Evolutionary conservation across 2,888 invertebrate species (phyloP).

Genomic region (Mantis religiosa): DNA sequence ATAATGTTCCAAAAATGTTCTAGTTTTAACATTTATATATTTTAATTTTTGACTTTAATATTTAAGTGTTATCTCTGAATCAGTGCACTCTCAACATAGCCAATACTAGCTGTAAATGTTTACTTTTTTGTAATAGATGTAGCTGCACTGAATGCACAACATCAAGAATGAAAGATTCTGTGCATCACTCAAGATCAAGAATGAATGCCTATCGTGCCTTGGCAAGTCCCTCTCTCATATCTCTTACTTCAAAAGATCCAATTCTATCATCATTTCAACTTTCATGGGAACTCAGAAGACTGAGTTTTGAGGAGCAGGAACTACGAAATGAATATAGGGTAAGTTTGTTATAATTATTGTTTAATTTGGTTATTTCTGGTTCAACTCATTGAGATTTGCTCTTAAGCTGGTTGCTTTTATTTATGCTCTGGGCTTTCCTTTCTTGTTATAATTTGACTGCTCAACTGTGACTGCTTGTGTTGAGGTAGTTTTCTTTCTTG

Average conservation of each 20-base stretch:
- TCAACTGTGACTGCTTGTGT: too few relatives aligned
- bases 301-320: background rate
- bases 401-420: too few relatives aligned
- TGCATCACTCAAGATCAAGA: background rate
- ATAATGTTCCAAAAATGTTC: too few relatives aligned
- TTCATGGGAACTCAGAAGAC: constrained; percentile 3
- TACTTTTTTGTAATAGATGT: background rate
- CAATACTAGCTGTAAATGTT: too few relatives aligned
- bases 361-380: background rate
- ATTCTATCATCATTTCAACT: background rate
- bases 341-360: background rate
- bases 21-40: too few relatives aligned
- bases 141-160: background rate
- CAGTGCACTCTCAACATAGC: too few relatives aligned
- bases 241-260: background rate
- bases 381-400: background rate
- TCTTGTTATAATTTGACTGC: too few relatives aligned
- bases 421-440: too few relatives aligned
- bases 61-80: too few relatives aligned
- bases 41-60: too few relatives aligned
- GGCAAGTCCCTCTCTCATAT: constrained; percentile 9
- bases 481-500: too few relatives aligned
- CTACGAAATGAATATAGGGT: background rate
- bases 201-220: background rate
- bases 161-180: background rate